A percentile compares a stretch with the other conserved stretches of the same genome.
These are phyloP conservation scores for Glandiceps talaboti DNA, from an alignment of 53 echinoderm and acorn worm genomes.

Conservation along the genomic window DNA sequence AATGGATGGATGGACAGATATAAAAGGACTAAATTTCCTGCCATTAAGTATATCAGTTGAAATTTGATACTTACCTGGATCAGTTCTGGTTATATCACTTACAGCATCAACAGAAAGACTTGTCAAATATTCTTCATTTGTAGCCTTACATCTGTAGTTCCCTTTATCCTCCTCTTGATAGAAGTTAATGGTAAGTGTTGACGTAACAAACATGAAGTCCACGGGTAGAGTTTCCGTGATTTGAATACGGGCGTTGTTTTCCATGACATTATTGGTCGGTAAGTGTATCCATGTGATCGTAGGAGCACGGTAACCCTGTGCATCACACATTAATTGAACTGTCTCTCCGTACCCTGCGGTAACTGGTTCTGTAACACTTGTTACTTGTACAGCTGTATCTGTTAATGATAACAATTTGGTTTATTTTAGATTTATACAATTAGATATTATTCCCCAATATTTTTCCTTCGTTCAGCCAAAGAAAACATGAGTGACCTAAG, in stretches of 20 bases:
- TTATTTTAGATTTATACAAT: too few species aligned
- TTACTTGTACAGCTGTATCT: background rate
- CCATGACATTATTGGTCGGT: background rate
- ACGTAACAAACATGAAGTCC: background rate
- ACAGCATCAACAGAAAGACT: background rate
- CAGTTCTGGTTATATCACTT: background rate
- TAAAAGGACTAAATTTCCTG: too few species aligned
- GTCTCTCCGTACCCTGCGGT: background rate
- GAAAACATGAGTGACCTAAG: too few species aligned
- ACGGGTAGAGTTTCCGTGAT: background rate
- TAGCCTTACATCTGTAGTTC: background rate
- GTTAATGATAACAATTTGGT: too few species aligned
- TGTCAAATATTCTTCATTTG: background rate
- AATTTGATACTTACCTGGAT: background rate
- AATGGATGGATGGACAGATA: too few species aligned
- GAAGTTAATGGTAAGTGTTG: background rate
- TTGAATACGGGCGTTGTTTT: background rate
- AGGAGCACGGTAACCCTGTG: background rate
- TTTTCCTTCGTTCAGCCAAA: too few species aligned
- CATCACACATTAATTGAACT: background rate
- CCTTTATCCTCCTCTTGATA: background rate
- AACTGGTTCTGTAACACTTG: background rate
- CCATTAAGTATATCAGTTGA: too few species aligned
- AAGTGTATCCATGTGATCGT: background rate
- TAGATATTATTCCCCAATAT: too few species aligned